Percentiles rank a stretch among this genome's conserved stretches.
Evolutionary conservation across 53 echinoderm and acorn worm genomes (phyloP).

Genomic region (Patiria pectinifera): DNA sequence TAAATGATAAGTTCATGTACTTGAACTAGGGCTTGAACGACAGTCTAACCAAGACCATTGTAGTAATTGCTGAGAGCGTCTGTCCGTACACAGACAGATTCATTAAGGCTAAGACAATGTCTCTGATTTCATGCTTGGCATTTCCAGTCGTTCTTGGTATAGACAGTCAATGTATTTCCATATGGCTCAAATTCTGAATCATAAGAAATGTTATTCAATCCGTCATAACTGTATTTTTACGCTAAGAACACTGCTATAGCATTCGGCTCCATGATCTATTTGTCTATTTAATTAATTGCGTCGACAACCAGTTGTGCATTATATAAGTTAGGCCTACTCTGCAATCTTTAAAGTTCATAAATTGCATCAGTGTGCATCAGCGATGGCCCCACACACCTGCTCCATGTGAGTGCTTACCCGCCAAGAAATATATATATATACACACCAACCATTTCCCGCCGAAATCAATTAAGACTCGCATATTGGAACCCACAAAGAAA

Average conservation of each 20-base stretch:
- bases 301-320: neutral
- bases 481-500: neutral
- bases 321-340: neutral
- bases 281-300: neutral
- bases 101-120: too few relatives aligned
- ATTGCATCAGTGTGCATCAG: neutral
- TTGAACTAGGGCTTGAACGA: too few relatives aligned
- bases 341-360: neutral
- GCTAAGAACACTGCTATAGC: neutral
- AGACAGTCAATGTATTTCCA: too few relatives aligned
- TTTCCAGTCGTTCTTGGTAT: too few relatives aligned
- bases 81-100: too few relatives aligned
- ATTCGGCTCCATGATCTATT: neutral
- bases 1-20: too few relatives aligned
- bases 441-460: conserved; percentile 19
- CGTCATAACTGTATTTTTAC: too few relatives aligned
- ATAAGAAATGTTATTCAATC: too few relatives aligned
- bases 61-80: too few relatives aligned
- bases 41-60: too few relatives aligned
- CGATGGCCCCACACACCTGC: conserved; percentile 5
- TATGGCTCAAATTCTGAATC: too few relatives aligned
- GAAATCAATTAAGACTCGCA: conserved; percentile 36
- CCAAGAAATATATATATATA: neutral
- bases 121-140: too few relatives aligned
- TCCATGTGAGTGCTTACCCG: neutral